A percentile compares a stretch with the other conserved stretches of the same genome.
phyloP scores from a whole-genome alignment of 2,113 vertebrate genomes.

The Siniperca knerii region DNA sequence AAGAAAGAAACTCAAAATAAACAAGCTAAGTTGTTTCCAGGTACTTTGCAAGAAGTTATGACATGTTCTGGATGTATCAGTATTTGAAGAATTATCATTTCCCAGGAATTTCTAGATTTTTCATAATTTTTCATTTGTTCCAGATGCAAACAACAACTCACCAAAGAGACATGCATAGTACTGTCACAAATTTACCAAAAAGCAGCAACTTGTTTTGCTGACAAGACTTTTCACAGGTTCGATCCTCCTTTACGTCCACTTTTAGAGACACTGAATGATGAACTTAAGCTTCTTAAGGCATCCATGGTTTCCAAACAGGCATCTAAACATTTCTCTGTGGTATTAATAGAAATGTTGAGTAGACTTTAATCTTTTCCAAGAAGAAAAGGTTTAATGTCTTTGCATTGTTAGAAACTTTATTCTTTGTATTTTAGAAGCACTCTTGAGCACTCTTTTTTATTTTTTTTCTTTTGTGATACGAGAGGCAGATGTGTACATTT shows the following conservation, averaged over 20 bases:
- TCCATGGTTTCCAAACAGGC: not conserved
- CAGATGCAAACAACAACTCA: no score
- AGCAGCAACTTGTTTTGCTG: not conserved
- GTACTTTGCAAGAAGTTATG: slow-evolving; percentile 13
- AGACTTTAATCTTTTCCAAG: not conserved
- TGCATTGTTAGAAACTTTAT: not conserved
- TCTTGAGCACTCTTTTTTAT: no score
- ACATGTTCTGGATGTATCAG: not conserved
- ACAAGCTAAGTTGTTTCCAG: slow-evolving; percentile 40
- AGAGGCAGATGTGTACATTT: no score
- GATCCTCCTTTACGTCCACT: not conserved
- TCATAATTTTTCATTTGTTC: no score
- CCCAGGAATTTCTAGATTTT: no score
- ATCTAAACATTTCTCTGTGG: not conserved
- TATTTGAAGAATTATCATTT: not conserved
- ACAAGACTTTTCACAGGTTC: not conserved
- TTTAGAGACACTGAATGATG: not conserved
- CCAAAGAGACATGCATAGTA: no score
- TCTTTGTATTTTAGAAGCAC: not conserved
- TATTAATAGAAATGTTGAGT: no score
- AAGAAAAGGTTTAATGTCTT: not conserved
- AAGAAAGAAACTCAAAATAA: slow-evolving; percentile 57
- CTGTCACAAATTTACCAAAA: no score
- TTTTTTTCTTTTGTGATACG: no score
- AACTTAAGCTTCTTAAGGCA: not conserved